Base-by-base conservation (phyloP, 2,113 vertebrate species). In the Sinocyclocheilus anophthalmus region DNA sequence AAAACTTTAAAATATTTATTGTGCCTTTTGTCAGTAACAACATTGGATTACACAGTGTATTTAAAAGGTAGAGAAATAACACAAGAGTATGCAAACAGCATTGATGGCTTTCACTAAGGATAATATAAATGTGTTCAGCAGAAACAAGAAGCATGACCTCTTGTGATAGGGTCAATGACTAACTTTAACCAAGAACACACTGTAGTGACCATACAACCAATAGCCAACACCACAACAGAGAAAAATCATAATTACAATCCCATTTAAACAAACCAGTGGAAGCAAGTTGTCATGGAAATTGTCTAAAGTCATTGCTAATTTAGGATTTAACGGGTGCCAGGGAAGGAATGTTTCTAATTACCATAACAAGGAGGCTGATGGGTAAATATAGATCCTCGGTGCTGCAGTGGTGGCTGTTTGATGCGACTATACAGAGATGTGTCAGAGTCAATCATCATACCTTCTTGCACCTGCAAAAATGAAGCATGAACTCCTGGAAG, bases 371-470 rank as follows among this genome's bases (percentile, higher is more conserved):
- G 73, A 84, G 77, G 83, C 65, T 86, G 87, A 89, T 85, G 84
- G 85, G 88, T 90, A 91, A 90, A 90, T 88, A 90, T 88, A 90
- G 91, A 90, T 84, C 50, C 63, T 67, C 82, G 63, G 87, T 73
- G 84, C 85, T 86, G 85, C 78, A 85, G 86, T 24, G 87, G 82
- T 85, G 86, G 86, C 77, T 88, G 76, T 88, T 88, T 90, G 86
- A 90, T 90, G 83, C 82, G 76, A 85, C 85, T 83, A 87, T 84
- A 85, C 63, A 69, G 79, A 87, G 88, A 88, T 79, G 90, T 91
- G 86, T 88, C 87, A 86, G 81, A 86, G 89, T 88, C 90, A 91
- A 91, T 90, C 90, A 90, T 85, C 81, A 87, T 83, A 87, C 83
- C 84, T 78, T 84, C 86, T 84, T 88, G 86, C 91, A 91, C 88